Percentiles rank a stretch among this genome's conserved stretches.
These are phyloP conservation scores for Phenganax stokvisi DNA, from an alignment of 92 coral and sea anemone genomes.

Conservation along the genomic window DNA sequence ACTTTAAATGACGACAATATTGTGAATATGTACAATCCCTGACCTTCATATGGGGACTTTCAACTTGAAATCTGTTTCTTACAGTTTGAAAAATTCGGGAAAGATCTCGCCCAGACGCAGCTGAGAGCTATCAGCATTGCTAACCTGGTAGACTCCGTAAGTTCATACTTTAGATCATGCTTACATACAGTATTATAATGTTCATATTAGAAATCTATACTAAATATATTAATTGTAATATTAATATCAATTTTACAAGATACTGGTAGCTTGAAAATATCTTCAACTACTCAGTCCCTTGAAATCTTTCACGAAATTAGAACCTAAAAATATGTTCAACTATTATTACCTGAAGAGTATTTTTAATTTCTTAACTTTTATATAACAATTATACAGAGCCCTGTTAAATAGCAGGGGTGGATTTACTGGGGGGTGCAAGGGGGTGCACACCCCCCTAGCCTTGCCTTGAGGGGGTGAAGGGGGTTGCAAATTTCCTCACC, in stretches of 20 bases:
- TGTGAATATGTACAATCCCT: background rate
- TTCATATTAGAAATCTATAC: background rate
- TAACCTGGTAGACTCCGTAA: slow-evolving; percentile 84
- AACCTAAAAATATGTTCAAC: too few relatives aligned
- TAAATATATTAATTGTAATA: background rate
- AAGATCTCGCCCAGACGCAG: slow-evolving; percentile 44
- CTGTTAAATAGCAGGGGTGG: too few relatives aligned
- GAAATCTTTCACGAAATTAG: too few relatives aligned
- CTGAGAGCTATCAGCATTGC: slow-evolving; percentile 67
- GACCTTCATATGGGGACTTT: background rate
- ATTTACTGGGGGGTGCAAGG: background rate
- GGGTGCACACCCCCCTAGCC: too few relatives aligned
- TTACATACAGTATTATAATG: background rate
- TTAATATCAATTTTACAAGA: background rate
- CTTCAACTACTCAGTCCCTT: background rate
- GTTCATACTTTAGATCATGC: slow-evolving; percentile 34
- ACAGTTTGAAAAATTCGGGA: background rate
- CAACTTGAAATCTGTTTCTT: background rate
- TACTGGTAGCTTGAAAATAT: background rate
- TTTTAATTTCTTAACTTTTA: background rate
- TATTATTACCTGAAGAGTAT: too few relatives aligned
- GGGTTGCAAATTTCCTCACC: too few relatives aligned
- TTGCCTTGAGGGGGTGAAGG: too few relatives aligned
- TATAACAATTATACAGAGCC: too few relatives aligned
- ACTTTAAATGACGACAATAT: background rate